Evolutionary conservation across 1,140 invertebrate genomes (phyloP).

Genomic region (Dendrolimus punctatus): DNA sequence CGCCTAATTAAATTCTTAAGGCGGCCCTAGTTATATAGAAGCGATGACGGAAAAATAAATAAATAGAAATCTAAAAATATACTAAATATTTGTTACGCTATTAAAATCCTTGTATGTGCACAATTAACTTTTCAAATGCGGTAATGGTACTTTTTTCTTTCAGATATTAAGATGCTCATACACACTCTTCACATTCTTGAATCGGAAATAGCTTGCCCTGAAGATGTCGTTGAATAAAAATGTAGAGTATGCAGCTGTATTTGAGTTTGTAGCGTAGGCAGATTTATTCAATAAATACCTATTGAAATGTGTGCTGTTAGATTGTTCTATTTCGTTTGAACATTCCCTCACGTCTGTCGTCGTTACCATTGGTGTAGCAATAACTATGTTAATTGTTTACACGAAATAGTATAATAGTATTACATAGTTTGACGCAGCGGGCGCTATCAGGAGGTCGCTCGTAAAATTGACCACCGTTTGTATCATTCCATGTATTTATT

Average conservation of each 20-base stretch:
- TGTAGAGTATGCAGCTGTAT: too few relatives aligned
- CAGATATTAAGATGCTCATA: slow-evolving; percentile 52
- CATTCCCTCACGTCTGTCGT: slow-evolving; percentile 4
- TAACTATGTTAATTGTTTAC: slow-evolving; percentile 3
- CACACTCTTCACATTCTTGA: slow-evolving; percentile 43
- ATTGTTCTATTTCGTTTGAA: slow-evolving; percentile 1
- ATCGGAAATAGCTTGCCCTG: slow-evolving; percentile 17
- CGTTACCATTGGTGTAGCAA: background rate
- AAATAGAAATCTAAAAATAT: too few relatives aligned
- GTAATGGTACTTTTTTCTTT: slow-evolving; percentile 16
- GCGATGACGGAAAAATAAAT: too few relatives aligned
- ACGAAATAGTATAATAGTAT: slow-evolving; percentile 4
- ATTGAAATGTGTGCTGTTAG: background rate
- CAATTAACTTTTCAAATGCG: too few relatives aligned
- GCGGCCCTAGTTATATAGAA: too few relatives aligned
- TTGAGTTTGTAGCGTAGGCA: too few relatives aligned
- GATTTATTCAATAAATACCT: too few relatives aligned
- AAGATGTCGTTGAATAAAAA: too few relatives aligned
- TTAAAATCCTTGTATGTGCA: background rate
- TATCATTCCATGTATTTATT: slow-evolving; percentile 19
- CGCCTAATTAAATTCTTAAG: too few relatives aligned
- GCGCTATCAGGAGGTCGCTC: slow-evolving; percentile 15
- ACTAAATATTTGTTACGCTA: background rate
- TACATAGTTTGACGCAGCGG: background rate
- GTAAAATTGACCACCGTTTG: slow-evolving; percentile 29